Percentiles rank a stretch among this genome's conserved stretches.
Evolutionary conservation across 53 echinoderm and acorn worm species (phyloP).

Genomic region (Stichopus horrens): DNA sequence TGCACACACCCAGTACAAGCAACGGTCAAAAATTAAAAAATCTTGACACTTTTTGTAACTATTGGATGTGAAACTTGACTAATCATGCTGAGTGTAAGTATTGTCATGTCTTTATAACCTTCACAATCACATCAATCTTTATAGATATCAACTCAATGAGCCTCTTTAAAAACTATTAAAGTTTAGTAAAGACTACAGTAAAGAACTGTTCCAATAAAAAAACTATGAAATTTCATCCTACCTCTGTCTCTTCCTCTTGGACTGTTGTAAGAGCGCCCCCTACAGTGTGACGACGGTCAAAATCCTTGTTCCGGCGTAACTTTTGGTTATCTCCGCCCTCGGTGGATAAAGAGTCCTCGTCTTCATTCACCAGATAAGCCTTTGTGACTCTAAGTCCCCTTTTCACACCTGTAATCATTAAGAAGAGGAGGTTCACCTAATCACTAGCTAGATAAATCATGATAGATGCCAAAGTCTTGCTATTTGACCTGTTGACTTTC

Average conservation of each 20-base stretch:
- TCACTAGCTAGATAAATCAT: not conserved
- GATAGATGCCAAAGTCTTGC: not conserved
- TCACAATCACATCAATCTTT: too few species aligned
- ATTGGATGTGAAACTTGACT: too few species aligned
- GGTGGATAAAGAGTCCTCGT: constrained; percentile 19
- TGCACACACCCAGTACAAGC: too few species aligned
- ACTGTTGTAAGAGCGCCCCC: constrained; percentile 47
- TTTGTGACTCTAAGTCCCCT: constrained; percentile 50
- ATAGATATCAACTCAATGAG: too few species aligned
- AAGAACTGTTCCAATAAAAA: too few species aligned
- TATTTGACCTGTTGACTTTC: too few species aligned
- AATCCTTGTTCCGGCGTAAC: constrained; percentile 21
- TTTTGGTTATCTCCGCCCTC: not conserved
- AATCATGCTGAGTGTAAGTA: too few species aligned
- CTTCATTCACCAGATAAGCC: constrained; percentile 35
- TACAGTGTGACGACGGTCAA: constrained; percentile 55
- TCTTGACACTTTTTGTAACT: too few species aligned
- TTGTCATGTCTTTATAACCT: too few species aligned
- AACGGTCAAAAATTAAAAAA: too few species aligned
- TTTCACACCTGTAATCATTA: constrained; percentile 32
- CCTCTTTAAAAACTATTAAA: too few species aligned
- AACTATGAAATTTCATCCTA: not conserved
- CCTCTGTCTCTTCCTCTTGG: constrained; percentile 1
- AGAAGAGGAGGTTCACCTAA: not conserved
- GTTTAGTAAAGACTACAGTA: too few species aligned